phyloP scores from a whole-genome alignment of 2,113 vertebrate species.

The Zosterops hypoxanthus region DNA sequence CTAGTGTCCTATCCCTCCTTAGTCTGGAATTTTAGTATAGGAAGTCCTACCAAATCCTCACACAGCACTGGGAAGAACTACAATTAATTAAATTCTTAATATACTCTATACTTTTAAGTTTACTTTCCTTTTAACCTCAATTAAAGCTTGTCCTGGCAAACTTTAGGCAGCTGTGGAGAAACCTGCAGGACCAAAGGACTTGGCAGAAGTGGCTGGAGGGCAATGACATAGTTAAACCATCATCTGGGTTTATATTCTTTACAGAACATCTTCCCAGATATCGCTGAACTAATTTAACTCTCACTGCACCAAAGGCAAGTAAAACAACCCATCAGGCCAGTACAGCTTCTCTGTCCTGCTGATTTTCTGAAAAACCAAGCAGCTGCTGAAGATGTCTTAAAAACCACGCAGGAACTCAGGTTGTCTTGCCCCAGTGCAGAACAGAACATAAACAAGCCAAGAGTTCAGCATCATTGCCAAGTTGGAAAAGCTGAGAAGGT shows the following conservation, averaged over 20 bases:
- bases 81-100: background rate
- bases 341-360: background rate
- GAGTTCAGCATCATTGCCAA: background rate
- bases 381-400: background rate
- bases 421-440: background rate
- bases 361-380: background rate
- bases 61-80: background rate
- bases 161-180: background rate
- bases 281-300: background rate
- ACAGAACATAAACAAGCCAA: background rate
- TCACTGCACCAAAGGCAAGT: background rate
- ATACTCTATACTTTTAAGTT: fast-evolving
- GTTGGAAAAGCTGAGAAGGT: background rate
- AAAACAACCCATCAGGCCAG: background rate
- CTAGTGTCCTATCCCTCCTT: background rate
- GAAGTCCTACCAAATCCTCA: background rate
- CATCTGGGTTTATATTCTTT: background rate
- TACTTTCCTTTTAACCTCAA: background rate
- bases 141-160: background rate
- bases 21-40: background rate
- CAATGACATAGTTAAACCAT: background rate
- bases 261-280: background rate
- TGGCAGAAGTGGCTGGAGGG: background rate
- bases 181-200: background rate
- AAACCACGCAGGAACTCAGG: background rate